These are phyloP conservation scores for Indicator maculatus DNA, from an alignment of 2,113 vertebrate species.

Conservation along the genomic window DNA sequence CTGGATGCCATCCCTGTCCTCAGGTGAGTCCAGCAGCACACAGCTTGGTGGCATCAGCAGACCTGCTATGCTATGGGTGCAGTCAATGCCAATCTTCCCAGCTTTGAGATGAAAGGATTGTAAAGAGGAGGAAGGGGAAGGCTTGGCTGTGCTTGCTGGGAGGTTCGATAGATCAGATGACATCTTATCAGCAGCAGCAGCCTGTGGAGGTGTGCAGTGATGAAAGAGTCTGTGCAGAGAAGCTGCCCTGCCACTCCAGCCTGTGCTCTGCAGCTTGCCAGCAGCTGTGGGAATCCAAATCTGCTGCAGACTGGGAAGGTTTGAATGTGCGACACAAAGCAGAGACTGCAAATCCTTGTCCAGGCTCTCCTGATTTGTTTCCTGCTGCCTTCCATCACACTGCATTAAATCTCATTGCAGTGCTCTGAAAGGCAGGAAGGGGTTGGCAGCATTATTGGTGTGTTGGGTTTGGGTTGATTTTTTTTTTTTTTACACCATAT, in stretches of 20 bases:
- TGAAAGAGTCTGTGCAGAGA: neutral
- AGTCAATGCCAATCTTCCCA: neutral
- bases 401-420: slow-evolving; percentile 17
- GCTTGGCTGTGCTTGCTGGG: neutral
- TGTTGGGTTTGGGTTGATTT: neutral
- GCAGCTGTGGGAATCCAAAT: neutral
- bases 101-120: neutral
- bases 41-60: no score
- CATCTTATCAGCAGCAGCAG: neutral
- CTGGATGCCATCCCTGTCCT: no score
- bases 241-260: neutral
- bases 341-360: neutral
- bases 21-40: no score
- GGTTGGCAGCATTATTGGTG: neutral
- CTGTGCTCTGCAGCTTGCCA: neutral
- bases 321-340: neutral
- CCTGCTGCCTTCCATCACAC: neutral
- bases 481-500: neutral
- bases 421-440: neutral
- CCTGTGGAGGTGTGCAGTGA: neutral
- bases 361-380: neutral
- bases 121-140: neutral
- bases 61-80: no score
- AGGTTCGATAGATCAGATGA: neutral
- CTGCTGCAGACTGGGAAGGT: neutral